phyloP scores from a whole-genome alignment of 2,888 invertebrate genomes.

The Lasioglossum pauxillum region DNA sequence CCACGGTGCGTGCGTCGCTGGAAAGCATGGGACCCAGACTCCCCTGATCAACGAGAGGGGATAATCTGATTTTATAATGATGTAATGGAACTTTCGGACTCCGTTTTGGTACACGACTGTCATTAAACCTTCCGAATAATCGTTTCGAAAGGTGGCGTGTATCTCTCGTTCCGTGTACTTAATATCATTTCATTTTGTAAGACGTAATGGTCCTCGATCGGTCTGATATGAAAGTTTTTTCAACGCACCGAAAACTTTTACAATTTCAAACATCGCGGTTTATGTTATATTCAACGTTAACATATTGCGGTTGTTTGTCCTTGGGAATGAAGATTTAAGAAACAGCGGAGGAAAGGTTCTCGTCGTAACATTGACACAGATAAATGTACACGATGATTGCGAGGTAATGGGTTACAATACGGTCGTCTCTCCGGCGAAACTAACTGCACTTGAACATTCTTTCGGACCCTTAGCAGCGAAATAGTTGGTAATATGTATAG shows the following conservation, averaged over 20 bases:
- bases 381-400: neutral
- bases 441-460: slow-evolving; percentile 7
- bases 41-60: neutral
- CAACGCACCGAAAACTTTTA: neutral
- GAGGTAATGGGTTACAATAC: neutral
- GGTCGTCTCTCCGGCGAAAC: neutral
- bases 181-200: neutral
- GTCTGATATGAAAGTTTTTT: neutral
- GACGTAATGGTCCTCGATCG: neutral
- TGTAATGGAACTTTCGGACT: neutral
- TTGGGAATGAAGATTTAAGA: neutral
- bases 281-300: neutral
- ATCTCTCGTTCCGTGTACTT: neutral
- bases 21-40: neutral
- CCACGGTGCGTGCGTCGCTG: neutral
- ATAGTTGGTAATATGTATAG: neutral
- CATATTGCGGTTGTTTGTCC: neutral
- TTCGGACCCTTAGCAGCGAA: neutral
- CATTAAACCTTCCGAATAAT: neutral
- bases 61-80: neutral
- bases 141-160: neutral
- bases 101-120: neutral
- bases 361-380: neutral
- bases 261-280: neutral
- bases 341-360: neutral